phyloP scores from a whole-genome alignment of 2,797 vertebrate species.

The Setipinna tenuifilis region DNA sequence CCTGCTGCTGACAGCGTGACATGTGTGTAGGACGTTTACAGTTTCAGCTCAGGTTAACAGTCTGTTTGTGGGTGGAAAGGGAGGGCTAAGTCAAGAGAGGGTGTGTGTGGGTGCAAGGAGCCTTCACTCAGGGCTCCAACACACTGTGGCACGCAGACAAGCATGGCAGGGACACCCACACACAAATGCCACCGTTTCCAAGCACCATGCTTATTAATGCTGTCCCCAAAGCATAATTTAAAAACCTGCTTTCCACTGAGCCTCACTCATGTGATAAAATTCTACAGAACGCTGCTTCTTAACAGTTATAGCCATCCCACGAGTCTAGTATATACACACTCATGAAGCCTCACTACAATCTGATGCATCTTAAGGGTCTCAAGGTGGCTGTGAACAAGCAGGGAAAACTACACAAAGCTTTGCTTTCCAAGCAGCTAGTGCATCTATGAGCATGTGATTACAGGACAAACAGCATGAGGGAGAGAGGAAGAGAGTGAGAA shows the following conservation, averaged over 20 bases:
- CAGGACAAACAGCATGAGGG: background rate
- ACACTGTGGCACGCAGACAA: background rate
- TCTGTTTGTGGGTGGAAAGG: background rate
- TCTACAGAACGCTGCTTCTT: background rate
- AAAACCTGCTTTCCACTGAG: background rate
- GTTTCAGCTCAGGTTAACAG: background rate
- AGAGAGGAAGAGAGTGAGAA: background rate
- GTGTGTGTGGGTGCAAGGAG: background rate
- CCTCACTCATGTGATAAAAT: background rate
- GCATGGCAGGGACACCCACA: background rate
- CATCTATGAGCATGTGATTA: background rate
- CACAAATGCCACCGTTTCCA: background rate
- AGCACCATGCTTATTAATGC: background rate
- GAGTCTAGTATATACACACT: background rate
- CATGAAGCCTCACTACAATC: background rate
- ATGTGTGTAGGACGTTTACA: background rate
- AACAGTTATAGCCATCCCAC: background rate
- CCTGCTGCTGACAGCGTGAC: background rate
- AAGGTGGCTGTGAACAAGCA: background rate
- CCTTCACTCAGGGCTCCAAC: conserved; percentile 16
- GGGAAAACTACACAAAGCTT: background rate
- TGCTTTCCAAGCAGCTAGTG: background rate
- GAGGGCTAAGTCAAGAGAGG: background rate
- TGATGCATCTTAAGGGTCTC: background rate
- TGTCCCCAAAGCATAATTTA: background rate